Conservation (phyloP, 2,888 invertebrate genomes). For the Apodemia mormo region DNA sequence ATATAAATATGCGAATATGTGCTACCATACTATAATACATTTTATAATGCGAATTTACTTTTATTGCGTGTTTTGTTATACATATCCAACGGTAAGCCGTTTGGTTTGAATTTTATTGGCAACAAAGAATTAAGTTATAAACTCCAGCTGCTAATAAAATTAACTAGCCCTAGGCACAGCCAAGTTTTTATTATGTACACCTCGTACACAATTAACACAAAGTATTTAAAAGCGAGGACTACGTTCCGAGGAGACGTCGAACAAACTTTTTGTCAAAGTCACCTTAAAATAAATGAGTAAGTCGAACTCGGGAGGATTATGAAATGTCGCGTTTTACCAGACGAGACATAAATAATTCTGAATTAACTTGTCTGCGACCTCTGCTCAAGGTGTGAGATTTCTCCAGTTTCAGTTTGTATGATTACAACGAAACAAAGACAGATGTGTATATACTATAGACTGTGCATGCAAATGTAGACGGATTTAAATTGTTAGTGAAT, state of each 20-base stretch:
- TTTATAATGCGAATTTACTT: constrained; percentile 4
- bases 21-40: background rate
- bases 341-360: constrained; percentile 76
- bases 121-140: constrained; percentile 15
- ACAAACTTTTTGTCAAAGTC: constrained; percentile 62
- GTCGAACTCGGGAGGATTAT: constrained; percentile 58
- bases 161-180: background rate
- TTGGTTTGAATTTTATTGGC: constrained; percentile 7
- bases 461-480: too few species aligned
- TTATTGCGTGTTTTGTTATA: constrained; percentile 6
- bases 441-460: too few species aligned
- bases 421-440: background rate
- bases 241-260: constrained; percentile 58
- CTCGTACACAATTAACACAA: constrained; percentile 12
- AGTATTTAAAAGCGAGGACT: constrained; percentile 12
- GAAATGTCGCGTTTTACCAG: constrained; percentile 75
- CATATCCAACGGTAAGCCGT: background rate
- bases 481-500: too few species aligned
- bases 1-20: too few species aligned
- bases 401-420: constrained; percentile 12
- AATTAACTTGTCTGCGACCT: constrained; percentile 78
- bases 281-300: constrained; percentile 49
- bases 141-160: constrained; percentile 8
- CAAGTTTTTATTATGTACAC: background rate
- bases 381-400: constrained; percentile 44